phyloP scores from a whole-genome alignment of 2,113 vertebrate genomes.

The Petroica traversi region DNA sequence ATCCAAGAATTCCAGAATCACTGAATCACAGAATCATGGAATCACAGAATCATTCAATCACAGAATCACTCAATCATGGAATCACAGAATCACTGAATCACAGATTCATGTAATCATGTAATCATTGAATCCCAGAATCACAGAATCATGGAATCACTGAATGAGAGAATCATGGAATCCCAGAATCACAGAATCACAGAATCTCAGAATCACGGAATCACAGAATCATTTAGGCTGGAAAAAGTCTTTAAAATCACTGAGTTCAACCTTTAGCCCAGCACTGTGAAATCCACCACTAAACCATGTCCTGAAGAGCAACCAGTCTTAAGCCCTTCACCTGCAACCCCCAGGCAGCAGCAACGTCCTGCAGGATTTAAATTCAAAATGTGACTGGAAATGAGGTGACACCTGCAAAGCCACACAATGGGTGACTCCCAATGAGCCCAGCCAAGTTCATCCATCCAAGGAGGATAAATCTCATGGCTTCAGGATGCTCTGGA shows the following conservation, averaged over 20 bases:
- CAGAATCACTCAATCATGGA: no score
- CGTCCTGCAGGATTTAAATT: not conserved
- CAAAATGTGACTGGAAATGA: not conserved
- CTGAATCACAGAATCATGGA: not conserved
- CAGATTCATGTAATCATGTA: no score
- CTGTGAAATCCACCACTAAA: not conserved
- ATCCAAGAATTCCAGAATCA: no score
- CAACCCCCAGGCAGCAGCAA: not conserved
- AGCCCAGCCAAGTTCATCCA: not conserved
- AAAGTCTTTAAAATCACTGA: not conserved
- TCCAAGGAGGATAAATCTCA: not conserved
- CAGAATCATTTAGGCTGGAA: not conserved
- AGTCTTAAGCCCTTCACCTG: not conserved
- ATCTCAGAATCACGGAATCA: not conserved
- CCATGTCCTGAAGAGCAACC: not conserved
- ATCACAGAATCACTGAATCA: not conserved
- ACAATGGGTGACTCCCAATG: not conserved
- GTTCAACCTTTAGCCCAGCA: not conserved
- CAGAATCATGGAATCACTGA: not conserved
- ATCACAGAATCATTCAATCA: not conserved
- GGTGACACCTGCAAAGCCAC: not conserved
- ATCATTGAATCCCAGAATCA: no score
- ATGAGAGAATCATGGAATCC: no score
- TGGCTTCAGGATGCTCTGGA: not conserved
- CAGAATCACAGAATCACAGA: no score